These are phyloP conservation scores for Mesoclemmys tuberculata DNA, from an alignment of 2,113 vertebrate species.

Conservation along the genomic window DNA sequence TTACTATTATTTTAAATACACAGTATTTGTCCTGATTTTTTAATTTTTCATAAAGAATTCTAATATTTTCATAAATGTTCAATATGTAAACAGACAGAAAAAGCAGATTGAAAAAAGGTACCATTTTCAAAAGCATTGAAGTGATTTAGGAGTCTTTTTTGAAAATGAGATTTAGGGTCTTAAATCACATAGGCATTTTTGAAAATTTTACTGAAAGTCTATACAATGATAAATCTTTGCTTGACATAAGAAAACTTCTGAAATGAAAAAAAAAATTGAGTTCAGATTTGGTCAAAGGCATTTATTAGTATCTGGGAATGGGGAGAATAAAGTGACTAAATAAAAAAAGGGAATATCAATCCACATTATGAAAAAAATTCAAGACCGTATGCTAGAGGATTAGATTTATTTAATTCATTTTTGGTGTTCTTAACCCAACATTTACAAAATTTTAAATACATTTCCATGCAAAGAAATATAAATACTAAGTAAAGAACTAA, in stretches of 20 bases:
- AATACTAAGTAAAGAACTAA: neutral
- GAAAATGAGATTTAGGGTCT: neutral
- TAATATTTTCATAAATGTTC: neutral
- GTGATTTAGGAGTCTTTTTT: neutral
- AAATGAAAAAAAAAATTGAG: neutral
- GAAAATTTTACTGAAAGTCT: neutral
- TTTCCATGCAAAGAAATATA: neutral
- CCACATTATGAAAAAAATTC: neutral
- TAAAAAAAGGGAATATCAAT: neutral
- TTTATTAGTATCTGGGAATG: neutral
- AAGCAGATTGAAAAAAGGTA: neutral
- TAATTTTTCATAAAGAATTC: neutral
- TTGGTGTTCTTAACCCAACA: neutral
- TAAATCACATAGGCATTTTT: neutral
- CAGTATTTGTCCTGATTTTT: neutral
- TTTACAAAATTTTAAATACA: neutral
- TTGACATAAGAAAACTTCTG: neutral
- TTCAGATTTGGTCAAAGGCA: neutral
- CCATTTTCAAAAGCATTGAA: neutral
- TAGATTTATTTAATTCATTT: neutral
- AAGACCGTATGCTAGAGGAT: neutral
- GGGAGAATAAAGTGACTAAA: neutral
- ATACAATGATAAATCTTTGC: neutral
- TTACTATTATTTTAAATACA: neutral
- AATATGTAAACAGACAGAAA: neutral